Evolutionary conservation across 2,113 vertebrate genomes (phyloP).

Genomic region (Tauraco erythrolophus): DNA sequence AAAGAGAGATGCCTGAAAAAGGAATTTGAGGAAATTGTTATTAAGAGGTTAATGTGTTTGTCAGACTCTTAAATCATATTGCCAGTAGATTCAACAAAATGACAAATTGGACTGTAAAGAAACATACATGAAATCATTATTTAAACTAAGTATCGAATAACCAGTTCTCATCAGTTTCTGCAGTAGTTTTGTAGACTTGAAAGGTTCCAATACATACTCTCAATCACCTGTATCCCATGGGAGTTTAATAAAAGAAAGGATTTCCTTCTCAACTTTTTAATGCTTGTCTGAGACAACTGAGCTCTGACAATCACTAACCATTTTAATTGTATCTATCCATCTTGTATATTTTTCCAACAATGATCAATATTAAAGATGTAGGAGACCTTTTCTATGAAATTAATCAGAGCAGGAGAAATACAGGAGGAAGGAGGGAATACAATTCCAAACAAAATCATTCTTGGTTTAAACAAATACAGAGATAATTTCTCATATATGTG

Average conservation of each 20-base stretch:
- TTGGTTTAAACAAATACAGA: background rate
- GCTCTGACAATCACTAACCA: background rate
- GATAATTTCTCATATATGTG: background rate
- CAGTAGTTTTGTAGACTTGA: background rate
- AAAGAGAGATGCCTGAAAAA: background rate
- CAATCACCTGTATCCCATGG: background rate
- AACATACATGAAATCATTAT: background rate
- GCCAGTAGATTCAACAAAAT: background rate
- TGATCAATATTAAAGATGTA: background rate
- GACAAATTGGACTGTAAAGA: background rate
- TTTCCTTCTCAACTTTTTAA: background rate
- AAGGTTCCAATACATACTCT: background rate
- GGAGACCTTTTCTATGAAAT: background rate
- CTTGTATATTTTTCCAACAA: background rate
- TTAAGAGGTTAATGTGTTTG: constrained; percentile 26
- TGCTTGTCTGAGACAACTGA: background rate
- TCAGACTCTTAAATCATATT: background rate
- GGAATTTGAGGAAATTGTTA: background rate
- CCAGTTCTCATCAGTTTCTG: background rate
- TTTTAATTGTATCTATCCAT: background rate
- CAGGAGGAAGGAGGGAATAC: background rate
- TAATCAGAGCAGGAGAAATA: background rate
- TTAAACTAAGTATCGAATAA: background rate
- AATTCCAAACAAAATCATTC: background rate
- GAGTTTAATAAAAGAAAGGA: background rate